phyloP scores from a whole-genome alignment of 2,888 invertebrate species.

The Hymenopus coronatus region DNA sequence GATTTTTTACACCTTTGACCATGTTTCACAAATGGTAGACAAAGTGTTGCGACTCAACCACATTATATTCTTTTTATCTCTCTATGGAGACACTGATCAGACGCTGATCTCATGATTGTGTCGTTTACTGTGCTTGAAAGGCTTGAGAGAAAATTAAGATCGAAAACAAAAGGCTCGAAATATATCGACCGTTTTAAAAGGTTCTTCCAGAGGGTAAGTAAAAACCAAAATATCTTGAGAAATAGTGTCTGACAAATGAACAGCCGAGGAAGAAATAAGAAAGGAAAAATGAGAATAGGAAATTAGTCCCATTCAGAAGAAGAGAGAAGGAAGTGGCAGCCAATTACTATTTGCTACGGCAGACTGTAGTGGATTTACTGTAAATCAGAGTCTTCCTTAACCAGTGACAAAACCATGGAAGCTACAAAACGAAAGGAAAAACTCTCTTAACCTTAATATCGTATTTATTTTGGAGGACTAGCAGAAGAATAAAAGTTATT shows the following conservation, averaged over 20 bases:
- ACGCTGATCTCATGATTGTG: too few relatives aligned
- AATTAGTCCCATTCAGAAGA: background rate
- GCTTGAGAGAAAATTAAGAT: background rate
- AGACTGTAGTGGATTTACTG: background rate
- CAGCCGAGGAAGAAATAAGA: background rate
- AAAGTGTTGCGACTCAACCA: too few relatives aligned
- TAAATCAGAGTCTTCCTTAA: background rate
- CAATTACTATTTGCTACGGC: background rate
- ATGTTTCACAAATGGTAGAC: too few relatives aligned
- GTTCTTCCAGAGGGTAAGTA: background rate
- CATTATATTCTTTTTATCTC: too few relatives aligned
- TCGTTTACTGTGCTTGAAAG: background rate
- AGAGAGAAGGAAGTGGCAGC: background rate
- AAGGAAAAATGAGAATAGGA: background rate
- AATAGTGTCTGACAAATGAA: background rate
- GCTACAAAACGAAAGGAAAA: background rate
- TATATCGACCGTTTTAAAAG: background rate
- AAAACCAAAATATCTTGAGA: background rate
- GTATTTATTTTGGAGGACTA: too few relatives aligned
- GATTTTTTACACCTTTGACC: too few relatives aligned
- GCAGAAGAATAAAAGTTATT: too few relatives aligned
- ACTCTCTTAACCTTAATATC: too few relatives aligned
- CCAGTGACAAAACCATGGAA: background rate
- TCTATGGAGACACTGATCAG: too few relatives aligned
- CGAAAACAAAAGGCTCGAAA: background rate